Evolutionary conservation across 2,797 vertebrate species (phyloP), one percentile per base, ranked within the genome.

Genomic region (Diglossa cyanea): DNA sequence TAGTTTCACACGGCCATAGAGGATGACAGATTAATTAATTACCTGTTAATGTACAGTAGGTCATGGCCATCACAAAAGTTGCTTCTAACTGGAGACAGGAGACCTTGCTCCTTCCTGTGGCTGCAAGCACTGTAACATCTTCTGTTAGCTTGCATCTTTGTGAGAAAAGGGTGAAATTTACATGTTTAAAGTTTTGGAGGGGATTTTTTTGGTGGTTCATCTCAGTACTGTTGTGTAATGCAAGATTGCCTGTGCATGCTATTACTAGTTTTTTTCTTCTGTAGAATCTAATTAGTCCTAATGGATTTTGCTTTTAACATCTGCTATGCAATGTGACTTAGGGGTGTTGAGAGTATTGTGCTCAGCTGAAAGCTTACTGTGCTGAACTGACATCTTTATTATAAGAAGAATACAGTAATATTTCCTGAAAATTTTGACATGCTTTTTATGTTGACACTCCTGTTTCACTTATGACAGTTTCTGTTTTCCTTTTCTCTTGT

Each of bases 271-370:
- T 87, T 87, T 91, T 91, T 76, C 44, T 83, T 83, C 62, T 78
- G 45, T 70, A 67, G 74, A 94, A 74, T 88, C 76, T 95, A 92
- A 95, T 96, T 95, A 93, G 62, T 95, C 90, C 95, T 95, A 95
- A 93, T 94, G 92, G 86, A 90, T 93, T 94, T 95, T 93, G 77
- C 79, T 86, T 88, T 96, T 96, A 94, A 85, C 95, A 93, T 96
- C 73, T 68, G 77, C 51, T 95, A 66, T 10, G 24, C 65, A 93
- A 18, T 94, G 47, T 94, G 74, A 94, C 78, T 96, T 97, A 88
- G 3, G 80, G 51, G 44, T 91, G 55, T 70, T 88, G 66, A 82
- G 57, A 91, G 53, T 68, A 44, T 75, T 18, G 15, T 88, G 78
- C 76, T 89, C 71, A 94, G 50, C 83, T 94, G 88, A 78, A 96